Evolutionary conservation across 2,888 invertebrate species (phyloP).

Genomic region (Portevinia maculata): DNA sequence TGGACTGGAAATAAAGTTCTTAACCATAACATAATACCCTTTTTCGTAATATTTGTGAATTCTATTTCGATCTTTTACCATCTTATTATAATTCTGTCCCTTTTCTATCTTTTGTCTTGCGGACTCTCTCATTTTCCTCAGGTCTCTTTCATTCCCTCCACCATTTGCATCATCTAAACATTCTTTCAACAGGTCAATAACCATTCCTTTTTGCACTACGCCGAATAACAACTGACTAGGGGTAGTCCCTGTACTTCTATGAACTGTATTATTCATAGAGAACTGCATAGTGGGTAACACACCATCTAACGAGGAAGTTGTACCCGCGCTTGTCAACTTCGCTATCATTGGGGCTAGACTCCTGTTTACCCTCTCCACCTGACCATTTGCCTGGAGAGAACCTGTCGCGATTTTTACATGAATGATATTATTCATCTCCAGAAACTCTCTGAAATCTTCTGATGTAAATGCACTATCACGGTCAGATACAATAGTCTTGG

Average conservation of each 20-base stretch:
- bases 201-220: constrained; percentile 73
- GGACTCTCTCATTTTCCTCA: no score
- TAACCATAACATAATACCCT: no score
- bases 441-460: constrained; percentile 18
- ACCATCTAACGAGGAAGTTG: constrained; percentile 3
- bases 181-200: no score
- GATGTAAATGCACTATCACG: constrained; percentile 27
- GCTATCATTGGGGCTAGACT: constrained; percentile 14
- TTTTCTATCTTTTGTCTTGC: no score
- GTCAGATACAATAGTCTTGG: constrained; percentile 19
- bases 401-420: constrained; percentile 28
- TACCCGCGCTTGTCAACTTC: not conserved
- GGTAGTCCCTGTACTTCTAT: no score
- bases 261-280: constrained; percentile 75
- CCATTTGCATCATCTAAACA: no score
- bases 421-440: not conserved
- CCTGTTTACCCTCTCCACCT: constrained; percentile 7
- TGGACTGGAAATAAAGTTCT: no score
- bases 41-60: no score
- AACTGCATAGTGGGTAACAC: constrained; percentile 69
- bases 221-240: no score
- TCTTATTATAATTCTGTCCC: no score
- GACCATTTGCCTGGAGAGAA: constrained; percentile 28
- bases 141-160: no score
- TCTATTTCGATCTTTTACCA: no score